Evolutionary conservation across 1,140 invertebrate genomes (phyloP), one percentile per base, ranked within the genome.

Genomic region (Centruroides sculpturatus): DNA sequence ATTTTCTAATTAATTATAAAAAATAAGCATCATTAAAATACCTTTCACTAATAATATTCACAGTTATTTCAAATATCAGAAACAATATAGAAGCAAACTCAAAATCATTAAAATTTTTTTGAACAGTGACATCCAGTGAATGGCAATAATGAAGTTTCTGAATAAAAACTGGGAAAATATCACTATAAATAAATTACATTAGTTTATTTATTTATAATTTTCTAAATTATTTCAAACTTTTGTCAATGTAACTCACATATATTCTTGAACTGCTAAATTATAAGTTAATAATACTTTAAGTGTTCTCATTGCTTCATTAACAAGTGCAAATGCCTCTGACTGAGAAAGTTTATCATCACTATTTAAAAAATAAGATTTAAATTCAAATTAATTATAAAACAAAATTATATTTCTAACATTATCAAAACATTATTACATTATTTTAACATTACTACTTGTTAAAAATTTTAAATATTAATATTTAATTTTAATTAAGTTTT

Each of bases 261-360:
- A 74, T 10, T 68, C 59, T 55, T 73, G 63, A n/a, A 66, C 64
- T 11, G 70, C 69, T 1, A 78, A 62, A 11, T 74, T 74, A 68
- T 79, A 78, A 48, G 67, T 64, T 6, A 78, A 60, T 55, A 74
- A 73, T 0, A 73, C 67, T 57, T 73, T 72, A 75, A 76, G 77
- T 8, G 72, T 69, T 60, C 72, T 71, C 23, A 75, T 71, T 59
- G 71, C 70, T 63, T 76, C 75, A 53, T 71, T 67, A 53, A 70
- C 69, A 54, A 79, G 61, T 41, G 65, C 56, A 48, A 71, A 64
- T n/a, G 70, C 68, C 62, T 75, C 73, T 53, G 57, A 59, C 3
- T 63, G 46, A 10, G 71, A 66, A n/a, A 76, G 56, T 35, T 69
- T 64, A 47, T 69, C 52, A 65, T 72, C 68, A 46, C 73, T 74